Percentiles rank a stretch among this genome's conserved stretches.
These are phyloP conservation scores for Galagoides demidoff DNA, from an alignment of 2,797 vertebrate genomes.

Conservation along the genomic window DNA sequence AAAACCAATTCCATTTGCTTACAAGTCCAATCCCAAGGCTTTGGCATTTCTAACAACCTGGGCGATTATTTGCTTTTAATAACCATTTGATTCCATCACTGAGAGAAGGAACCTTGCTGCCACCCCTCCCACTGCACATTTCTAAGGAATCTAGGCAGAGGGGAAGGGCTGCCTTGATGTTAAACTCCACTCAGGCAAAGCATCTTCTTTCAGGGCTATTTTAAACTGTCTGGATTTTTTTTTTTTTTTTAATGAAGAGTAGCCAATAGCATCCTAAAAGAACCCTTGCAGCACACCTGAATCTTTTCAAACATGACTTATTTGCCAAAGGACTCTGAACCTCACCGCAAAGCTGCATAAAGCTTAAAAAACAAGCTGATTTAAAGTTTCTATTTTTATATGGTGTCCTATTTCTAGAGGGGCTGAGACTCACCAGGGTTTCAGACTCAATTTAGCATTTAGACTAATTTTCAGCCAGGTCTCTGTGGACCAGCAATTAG, in stretches of 20 bases:
- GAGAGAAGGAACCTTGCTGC: constrained; percentile 69
- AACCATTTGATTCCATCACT: constrained; percentile 81
- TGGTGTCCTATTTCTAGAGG: constrained; percentile 87
- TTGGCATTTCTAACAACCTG: constrained; percentile 79
- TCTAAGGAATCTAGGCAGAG: constrained; percentile 71
- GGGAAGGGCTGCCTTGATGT: constrained; percentile 64
- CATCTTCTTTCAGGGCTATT: constrained; percentile 81
- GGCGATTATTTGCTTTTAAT: constrained; percentile 86
- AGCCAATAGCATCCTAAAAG: constrained; percentile 81
- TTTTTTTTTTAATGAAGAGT: constrained; percentile 78
- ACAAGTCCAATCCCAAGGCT: constrained; percentile 80
- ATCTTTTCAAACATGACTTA: constrained; percentile 85
- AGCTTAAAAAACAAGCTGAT: constrained; percentile 87
- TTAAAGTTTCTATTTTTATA: constrained; percentile 88
- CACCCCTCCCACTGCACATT: constrained; percentile 65
- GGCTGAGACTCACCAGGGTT: constrained; percentile 83
- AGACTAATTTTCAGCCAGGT: constrained; percentile 88
- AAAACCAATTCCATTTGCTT: constrained; percentile 83
- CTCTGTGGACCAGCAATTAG: constrained; percentile 87
- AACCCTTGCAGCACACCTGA: constrained; percentile 84
- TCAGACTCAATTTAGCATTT: constrained; percentile 89
- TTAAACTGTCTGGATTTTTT: constrained; percentile 74
- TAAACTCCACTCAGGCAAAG: constrained; percentile 70
- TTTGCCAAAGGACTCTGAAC: constrained; percentile 76
- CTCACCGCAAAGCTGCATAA: constrained; percentile 81